These are phyloP conservation scores for Neoarius graeffei DNA, from an alignment of 2,113 vertebrate genomes.

Conservation along the genomic window DNA sequence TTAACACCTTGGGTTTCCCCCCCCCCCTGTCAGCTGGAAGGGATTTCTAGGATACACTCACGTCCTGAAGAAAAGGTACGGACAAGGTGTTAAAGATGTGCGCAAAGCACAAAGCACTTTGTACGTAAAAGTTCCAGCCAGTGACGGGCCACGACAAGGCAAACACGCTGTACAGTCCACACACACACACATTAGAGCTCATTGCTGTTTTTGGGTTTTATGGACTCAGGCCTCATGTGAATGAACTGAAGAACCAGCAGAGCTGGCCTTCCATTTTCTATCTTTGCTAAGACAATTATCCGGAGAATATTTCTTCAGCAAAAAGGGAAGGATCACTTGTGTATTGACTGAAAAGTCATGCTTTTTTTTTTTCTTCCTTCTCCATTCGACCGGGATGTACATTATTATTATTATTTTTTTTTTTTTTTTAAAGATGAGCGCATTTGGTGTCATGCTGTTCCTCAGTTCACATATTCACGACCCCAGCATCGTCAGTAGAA, in stretches of 20 bases:
- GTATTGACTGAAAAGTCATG: conserved; percentile 63
- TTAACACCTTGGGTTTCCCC: conserved; percentile 22
- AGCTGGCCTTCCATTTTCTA: conserved; percentile 85
- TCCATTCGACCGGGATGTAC: conserved; percentile 27
- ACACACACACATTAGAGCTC: conserved; percentile 33
- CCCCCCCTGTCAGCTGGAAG: conserved; percentile 34
- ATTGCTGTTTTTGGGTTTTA: conserved; percentile 45
- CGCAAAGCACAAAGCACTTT: conserved; percentile 48
- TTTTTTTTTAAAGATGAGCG: conserved; percentile 23
- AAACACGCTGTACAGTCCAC: conserved; percentile 44
- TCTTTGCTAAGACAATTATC: conserved; percentile 81
- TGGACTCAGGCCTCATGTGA: conserved; percentile 65
- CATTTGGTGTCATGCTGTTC: conserved; percentile 31
- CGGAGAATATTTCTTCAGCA: conserved; percentile 77
- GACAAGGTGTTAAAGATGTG: conserved; percentile 24
- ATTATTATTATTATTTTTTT: background rate
- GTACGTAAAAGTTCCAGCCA: conserved; percentile 34
- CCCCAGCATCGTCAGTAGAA: conserved; percentile 29
- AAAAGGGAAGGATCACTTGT: conserved; percentile 65
- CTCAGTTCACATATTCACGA: conserved; percentile 46
- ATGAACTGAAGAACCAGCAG: conserved; percentile 82
- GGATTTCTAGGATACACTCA: conserved; percentile 39
- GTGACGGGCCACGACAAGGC: conserved; percentile 27
- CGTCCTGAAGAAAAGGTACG: conserved; percentile 45
- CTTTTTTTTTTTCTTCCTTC: conserved; percentile 37